Evolutionary conservation across 2,113 vertebrate species (phyloP).

Genomic region (Hypocryptadius cinnamomeus): DNA sequence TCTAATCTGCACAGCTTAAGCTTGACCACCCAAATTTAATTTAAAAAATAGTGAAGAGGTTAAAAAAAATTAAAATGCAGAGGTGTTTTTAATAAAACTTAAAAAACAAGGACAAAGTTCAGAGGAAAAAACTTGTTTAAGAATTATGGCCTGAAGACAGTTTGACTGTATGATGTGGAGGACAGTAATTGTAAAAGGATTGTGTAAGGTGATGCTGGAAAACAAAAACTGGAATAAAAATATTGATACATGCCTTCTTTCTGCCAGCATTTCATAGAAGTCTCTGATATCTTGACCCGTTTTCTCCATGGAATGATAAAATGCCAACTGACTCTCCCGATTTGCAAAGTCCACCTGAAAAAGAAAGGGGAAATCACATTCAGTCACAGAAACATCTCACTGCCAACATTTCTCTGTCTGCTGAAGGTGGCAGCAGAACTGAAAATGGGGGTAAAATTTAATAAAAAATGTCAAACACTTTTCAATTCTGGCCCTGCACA

Average conservation of each 20-base stretch:
- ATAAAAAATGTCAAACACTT: neutral
- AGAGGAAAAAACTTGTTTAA: neutral
- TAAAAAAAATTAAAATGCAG: neutral
- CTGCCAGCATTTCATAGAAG: constrained; percentile 91
- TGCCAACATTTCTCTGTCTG: neutral
- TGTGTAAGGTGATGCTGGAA: neutral
- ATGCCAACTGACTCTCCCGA: constrained; percentile 96
- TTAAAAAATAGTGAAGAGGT: neutral
- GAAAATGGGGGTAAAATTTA: neutral
- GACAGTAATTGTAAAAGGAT: neutral
- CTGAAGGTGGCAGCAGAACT: neutral
- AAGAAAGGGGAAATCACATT: neutral
- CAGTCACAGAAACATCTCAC: neutral
- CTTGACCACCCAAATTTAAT: neutral
- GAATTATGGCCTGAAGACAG: neutral
- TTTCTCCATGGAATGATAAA: constrained; percentile 98
- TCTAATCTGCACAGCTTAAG: neutral
- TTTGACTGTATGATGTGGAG: neutral
- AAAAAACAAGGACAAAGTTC: neutral
- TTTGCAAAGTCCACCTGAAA: constrained; percentile 96
- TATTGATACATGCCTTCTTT: constrained; percentile 81
- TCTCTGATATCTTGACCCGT: constrained; percentile 97
- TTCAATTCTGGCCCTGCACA: neutral
- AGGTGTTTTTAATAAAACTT: neutral
- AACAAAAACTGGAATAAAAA: neutral